Evolutionary conservation across 1,140 invertebrate species (phyloP).

Genomic region (Mya arenaria): DNA sequence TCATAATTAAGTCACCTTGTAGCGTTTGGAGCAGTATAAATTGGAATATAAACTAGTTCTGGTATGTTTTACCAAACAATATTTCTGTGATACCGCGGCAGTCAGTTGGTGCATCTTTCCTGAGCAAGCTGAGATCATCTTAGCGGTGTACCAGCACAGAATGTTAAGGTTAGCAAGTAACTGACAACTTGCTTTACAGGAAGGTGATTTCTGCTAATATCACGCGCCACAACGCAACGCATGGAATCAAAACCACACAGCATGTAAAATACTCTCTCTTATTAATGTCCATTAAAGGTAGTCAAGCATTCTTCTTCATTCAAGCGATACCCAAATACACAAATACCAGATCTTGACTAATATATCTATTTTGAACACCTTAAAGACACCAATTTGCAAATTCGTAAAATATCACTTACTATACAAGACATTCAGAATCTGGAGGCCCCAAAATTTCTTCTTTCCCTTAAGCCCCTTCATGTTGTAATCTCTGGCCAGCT

Average conservation of each 20-base stretch:
- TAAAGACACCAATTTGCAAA: conserved; percentile 5
- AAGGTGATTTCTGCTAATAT: conserved; percentile 10
- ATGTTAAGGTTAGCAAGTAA: neutral
- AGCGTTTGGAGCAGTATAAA: too few relatives aligned
- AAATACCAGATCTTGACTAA: too few relatives aligned
- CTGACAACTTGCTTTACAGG: conserved; percentile 27
- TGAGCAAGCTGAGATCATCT: conserved; percentile 24
- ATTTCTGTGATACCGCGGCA: neutral
- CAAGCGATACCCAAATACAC: too few relatives aligned
- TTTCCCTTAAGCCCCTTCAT: conserved; percentile 21
- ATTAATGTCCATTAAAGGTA: too few relatives aligned
- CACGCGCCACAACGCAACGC: conserved; percentile 3
- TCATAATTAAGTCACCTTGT: too few relatives aligned
- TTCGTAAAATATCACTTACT: conserved; percentile 21
- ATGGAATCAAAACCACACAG: conserved; percentile 26
- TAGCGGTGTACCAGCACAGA: conserved; percentile 10
- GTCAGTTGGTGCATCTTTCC: conserved; percentile 3
- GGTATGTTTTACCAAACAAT: too few relatives aligned
- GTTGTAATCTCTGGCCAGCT: conserved; percentile 26
- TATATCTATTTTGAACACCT: conserved; percentile 18
- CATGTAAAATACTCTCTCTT: too few relatives aligned
- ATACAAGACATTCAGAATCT: conserved; percentile 29
- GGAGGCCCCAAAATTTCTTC: conserved; percentile 17
- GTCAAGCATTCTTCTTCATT: too few relatives aligned
- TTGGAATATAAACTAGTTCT: too few relatives aligned